phyloP scores from a whole-genome alignment of 1,140 invertebrate genomes.

The Drosophila jambulina region DNA sequence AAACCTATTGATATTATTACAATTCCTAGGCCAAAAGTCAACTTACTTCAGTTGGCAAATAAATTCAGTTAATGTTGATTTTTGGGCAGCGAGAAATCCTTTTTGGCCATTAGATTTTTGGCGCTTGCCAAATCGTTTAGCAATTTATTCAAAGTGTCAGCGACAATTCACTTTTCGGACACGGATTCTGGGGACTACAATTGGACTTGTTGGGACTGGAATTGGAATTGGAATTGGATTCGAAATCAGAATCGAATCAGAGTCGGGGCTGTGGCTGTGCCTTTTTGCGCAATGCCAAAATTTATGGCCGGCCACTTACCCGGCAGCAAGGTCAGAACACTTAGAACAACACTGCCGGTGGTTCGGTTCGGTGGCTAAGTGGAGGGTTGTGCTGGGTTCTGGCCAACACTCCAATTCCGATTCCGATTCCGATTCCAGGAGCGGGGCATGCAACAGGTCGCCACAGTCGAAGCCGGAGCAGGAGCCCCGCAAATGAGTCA shows the following conservation, averaged over 20 bases:
- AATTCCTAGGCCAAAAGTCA: constrained; percentile 4
- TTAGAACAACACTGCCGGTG: constrained; percentile 35
- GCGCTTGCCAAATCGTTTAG: constrained; percentile 52
- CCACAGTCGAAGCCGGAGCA: constrained; percentile 1
- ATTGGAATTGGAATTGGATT: constrained; percentile 26
- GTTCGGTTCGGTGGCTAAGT: constrained; percentile 12
- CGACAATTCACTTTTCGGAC: constrained; percentile 76
- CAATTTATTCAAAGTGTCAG: constrained; percentile 70
- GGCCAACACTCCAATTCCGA: not conserved
- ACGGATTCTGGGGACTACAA: constrained; percentile 47
- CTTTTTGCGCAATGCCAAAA: constrained; percentile 73
- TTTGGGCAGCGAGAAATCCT: constrained; percentile 34
- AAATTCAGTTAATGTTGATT: constrained; percentile 23
- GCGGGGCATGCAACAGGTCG: constrained; percentile 50
- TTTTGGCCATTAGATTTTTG: constrained; percentile 40
- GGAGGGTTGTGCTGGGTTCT: not conserved
- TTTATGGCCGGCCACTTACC: constrained; percentile 72
- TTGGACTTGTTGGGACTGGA: constrained; percentile 28
- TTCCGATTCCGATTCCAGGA: constrained; percentile 25
- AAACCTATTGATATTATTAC: not conserved
- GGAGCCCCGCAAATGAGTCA: constrained; percentile 53
- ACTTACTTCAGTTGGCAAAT: constrained; percentile 6
- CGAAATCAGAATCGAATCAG: constrained; percentile 37
- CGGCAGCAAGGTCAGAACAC: constrained; percentile 67
- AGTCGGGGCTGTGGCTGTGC: constrained; percentile 34